Evolutionary conservation across 2,113 vertebrate genomes (phyloP).

Genomic region (human (Homo sapiens)): GRCh38 chr3:61008001-61008500

Average conservation of each 20-base stretch:
- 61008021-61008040: background rate
- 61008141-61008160: background rate
- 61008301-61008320: slow-evolving; percentile 31
- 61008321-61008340: slow-evolving; percentile 28
- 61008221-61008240: background rate
- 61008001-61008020: background rate
- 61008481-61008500: slow-evolving; percentile 53
- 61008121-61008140: background rate
- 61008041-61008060: background rate
- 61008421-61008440: slow-evolving; percentile 61
- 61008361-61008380: slow-evolving; percentile 41
- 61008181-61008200: background rate
- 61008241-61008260: background rate
- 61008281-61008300: slow-evolving; percentile 34
- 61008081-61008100: background rate
- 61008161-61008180: background rate
- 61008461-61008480: slow-evolving; percentile 57
- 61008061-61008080: background rate
- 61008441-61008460: slow-evolving; percentile 72
- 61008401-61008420: slow-evolving; percentile 60
- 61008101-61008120: background rate
- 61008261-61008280: background rate
- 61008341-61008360: slow-evolving; percentile 44
- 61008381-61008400: slow-evolving; percentile 37
- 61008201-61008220: background rate